These are phyloP conservation scores for Quadroppia sp. DNA, from an alignment of 2,888 invertebrate species.

Conservation along the genomic window DNA sequence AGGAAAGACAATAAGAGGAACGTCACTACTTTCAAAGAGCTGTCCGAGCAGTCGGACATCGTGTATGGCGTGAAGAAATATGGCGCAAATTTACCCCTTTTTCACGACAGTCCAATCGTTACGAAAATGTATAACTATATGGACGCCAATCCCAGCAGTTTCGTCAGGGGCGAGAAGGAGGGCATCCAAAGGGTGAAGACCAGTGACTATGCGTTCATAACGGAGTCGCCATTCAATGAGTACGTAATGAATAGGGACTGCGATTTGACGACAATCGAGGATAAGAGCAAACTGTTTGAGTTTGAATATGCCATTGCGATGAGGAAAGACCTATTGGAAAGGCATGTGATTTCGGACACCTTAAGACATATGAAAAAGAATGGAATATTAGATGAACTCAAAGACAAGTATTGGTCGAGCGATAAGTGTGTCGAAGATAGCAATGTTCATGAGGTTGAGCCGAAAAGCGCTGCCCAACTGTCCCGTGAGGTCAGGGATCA, in stretches of 20 bases:
- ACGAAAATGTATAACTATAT: constrained; percentile 41
- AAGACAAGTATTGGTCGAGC: constrained; percentile 37
- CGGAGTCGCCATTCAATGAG: constrained; percentile 58
- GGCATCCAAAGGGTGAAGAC: constrained; percentile 61
- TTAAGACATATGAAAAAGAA: constrained; percentile 8
- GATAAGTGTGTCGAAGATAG: constrained; percentile 31
- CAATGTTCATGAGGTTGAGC: constrained; percentile 15
- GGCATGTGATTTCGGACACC: constrained; percentile 25
- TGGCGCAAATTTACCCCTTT: constrained; percentile 39
- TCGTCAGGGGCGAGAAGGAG: constrained; percentile 57
- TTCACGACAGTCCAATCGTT: constrained; percentile 35
- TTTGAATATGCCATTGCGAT: constrained; percentile 41
- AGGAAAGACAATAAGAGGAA: background rate
- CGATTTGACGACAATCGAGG: constrained; percentile 58
- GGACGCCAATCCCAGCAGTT: constrained; percentile 37
- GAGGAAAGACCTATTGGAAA: constrained; percentile 4
- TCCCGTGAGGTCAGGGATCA: background rate
- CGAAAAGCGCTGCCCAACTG: background rate
- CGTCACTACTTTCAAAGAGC: constrained; percentile 62
- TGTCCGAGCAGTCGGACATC: constrained; percentile 88
- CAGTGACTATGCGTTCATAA: constrained; percentile 57
- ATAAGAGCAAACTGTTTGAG: constrained; percentile 50
- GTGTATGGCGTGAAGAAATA: constrained; percentile 65
- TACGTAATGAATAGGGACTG: constrained; percentile 56
- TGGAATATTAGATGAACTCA: constrained; percentile 32